phyloP scores from a whole-genome alignment of 2,113 vertebrate genomes.

The Sialia sialis region DNA sequence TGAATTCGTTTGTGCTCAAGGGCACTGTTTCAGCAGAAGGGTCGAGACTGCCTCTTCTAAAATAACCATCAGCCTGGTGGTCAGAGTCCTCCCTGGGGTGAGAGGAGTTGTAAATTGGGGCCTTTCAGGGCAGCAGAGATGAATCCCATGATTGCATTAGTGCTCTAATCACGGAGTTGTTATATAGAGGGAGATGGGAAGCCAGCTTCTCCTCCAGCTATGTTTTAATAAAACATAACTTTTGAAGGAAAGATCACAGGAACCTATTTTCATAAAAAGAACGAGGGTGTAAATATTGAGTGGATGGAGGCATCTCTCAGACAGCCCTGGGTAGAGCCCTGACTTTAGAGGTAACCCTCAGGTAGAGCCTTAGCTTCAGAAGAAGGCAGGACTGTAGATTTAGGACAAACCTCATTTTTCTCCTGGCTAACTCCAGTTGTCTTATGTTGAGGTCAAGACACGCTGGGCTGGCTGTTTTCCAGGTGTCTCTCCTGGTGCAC shows the following conservation, averaged over 20 bases:
- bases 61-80: slow-evolving; percentile 29
- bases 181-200: slow-evolving; percentile 37
- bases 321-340: slow-evolving; percentile 18
- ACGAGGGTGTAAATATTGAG: slow-evolving; percentile 40
- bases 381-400: not conserved
- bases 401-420: not conserved
- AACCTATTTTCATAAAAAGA: slow-evolving; percentile 58
- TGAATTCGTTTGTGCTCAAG: slow-evolving; percentile 38
- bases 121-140: slow-evolving; percentile 41
- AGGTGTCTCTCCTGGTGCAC: not conserved
- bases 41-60: slow-evolving; percentile 36
- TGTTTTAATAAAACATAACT: slow-evolving; percentile 66
- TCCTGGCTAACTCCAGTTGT: not conserved
- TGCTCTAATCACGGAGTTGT: slow-evolving; percentile 43
- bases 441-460: not conserved
- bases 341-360: slow-evolving; percentile 11
- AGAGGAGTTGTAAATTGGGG: slow-evolving; percentile 29
- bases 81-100: slow-evolving; percentile 18
- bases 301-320: slow-evolving; percentile 48
- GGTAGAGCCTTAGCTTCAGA: not conserved
- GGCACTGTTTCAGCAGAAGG: slow-evolving; percentile 53
- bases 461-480: not conserved
- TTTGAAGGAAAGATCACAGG: slow-evolving; percentile 64
- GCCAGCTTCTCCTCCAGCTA: slow-evolving; percentile 54
- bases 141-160: slow-evolving; percentile 39